These are phyloP conservation scores for Eupsilia transversa DNA, from an alignment of 2,888 invertebrate species.

Conservation along the genomic window DNA sequence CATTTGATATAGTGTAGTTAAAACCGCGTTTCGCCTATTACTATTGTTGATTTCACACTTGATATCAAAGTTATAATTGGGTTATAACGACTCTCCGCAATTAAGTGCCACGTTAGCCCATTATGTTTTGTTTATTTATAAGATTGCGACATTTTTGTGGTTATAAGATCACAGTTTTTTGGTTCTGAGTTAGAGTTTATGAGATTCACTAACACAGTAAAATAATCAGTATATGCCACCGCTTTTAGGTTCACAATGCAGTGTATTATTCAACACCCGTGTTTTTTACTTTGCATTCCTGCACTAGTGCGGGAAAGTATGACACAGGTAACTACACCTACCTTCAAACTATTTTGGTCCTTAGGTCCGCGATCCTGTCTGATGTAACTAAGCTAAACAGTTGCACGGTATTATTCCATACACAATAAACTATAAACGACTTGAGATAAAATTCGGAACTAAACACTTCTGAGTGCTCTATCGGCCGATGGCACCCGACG, in stretches of 20 bases:
- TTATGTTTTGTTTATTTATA: slow-evolving; percentile 32
- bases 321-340: neutral
- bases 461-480: slow-evolving; percentile 31
- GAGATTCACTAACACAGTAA: neutral
- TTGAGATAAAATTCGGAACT: slow-evolving; percentile 41
- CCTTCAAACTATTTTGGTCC: neutral
- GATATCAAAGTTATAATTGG: slow-evolving; percentile 38
- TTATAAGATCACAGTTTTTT: neutral
- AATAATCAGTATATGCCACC: neutral
- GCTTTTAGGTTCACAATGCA: neutral
- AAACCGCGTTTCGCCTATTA: slow-evolving; percentile 18
- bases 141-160: slow-evolving; percentile 27
- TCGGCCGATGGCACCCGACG: slow-evolving; percentile 16
- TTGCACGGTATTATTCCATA: slow-evolving; percentile 20
- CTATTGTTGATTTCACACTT: slow-evolving; percentile 57
- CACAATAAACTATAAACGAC: neutral
- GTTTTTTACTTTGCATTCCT: neutral
- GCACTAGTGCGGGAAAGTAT: neutral
- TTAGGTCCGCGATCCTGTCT: neutral
- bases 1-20: slow-evolving; percentile 1
- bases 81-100: slow-evolving; percentile 35
- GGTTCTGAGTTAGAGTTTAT: neutral
- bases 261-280: neutral
- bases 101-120: slow-evolving; percentile 23
- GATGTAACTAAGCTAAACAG: neutral